Percentiles rank a stretch among this genome's conserved stretches.
Conservation (phyloP, 1,140 invertebrate genomes). For the Ceratitis capitata region DNA sequence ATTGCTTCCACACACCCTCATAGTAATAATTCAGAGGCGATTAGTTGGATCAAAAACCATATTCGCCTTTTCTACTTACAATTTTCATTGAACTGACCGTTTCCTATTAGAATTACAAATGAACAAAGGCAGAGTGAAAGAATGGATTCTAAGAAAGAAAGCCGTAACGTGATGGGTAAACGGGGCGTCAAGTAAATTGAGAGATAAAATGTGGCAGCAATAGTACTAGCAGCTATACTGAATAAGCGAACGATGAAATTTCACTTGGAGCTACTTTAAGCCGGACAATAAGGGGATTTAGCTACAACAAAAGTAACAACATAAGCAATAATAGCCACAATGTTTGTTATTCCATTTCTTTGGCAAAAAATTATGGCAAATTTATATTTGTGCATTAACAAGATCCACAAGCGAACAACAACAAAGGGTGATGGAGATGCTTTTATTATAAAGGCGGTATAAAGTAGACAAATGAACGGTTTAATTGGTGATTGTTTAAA, state of each 20-base stretch:
- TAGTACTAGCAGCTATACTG: no score
- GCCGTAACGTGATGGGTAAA: not conserved
- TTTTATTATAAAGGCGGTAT: not conserved
- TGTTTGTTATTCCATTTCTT: constrained; percentile 17
- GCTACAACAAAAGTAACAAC: constrained; percentile 7
- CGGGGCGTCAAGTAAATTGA: not conserved
- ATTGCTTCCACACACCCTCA: not conserved
- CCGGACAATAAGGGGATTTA: not conserved
- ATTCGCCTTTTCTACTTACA: constrained; percentile 33
- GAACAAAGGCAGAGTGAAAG: constrained; percentile 23
- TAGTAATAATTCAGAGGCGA: constrained; percentile 30
- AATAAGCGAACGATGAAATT: not conserved
- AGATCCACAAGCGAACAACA: not conserved
- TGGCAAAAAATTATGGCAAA: not conserved
- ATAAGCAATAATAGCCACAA: not conserved
- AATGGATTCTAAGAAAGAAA: no score
- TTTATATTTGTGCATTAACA: not conserved
- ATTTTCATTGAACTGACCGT: constrained; percentile 35
- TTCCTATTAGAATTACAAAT: constrained; percentile 38
- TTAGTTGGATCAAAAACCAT: constrained; percentile 34
- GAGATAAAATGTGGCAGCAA: no score
- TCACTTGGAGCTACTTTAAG: not conserved
- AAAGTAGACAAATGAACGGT: not conserved
- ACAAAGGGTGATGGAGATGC: no score
- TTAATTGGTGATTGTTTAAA: not conserved